Base-by-base conservation (phyloP, 1,140 invertebrate species). In the Neotoxoptera formosana region DNA sequence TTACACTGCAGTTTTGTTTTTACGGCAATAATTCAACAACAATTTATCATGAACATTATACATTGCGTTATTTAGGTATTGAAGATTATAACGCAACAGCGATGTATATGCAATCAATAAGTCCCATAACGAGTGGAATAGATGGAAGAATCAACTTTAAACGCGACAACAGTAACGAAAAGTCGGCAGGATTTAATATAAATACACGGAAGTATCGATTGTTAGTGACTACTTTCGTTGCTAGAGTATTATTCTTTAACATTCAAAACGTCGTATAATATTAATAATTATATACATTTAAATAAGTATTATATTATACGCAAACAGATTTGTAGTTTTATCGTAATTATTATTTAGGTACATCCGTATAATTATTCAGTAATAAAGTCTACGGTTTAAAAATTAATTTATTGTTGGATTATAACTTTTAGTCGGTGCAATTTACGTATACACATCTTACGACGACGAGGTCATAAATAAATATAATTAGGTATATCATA, bases 51-150 rank as follows among this genome's bases (percentile, higher is more conserved):
- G 17, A n/a, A n/a, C n/a, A n/a, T n/a, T 53, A 56, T 47, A 45
- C 7, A 8, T 60, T 67, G 4, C 17, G 8, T 30, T 90, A 21
- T 86, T 30, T 51, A 93, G 81, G 30, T 36, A n/a, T 93, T 30
- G 34, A 51, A 25, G 91, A 93, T n/a, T 53, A 86, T 34, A 93
- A 93, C 30, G 91, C 51, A 30, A 84, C 76, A 8, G 48, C 91
- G 2, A 34, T 41, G 0, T 93, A 93, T 21, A 84, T 93, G 91
- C 17, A 36, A 17, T 36, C 48, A 1, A 93, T 84, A 25, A 93
- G 91, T 86, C 91, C 91, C 20, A 53, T 93, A 53, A 93, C 4
- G 14, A 56, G 7, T 41, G 81, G 91, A 84, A 84, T 86, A 25
- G 81, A 93, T 45, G 17, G 34, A 21, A 84, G 91, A 56, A 86